These are phyloP conservation scores for Calephelis perditalis DNA, from an alignment of 2,888 invertebrate genomes.

Conservation along the genomic window DNA sequence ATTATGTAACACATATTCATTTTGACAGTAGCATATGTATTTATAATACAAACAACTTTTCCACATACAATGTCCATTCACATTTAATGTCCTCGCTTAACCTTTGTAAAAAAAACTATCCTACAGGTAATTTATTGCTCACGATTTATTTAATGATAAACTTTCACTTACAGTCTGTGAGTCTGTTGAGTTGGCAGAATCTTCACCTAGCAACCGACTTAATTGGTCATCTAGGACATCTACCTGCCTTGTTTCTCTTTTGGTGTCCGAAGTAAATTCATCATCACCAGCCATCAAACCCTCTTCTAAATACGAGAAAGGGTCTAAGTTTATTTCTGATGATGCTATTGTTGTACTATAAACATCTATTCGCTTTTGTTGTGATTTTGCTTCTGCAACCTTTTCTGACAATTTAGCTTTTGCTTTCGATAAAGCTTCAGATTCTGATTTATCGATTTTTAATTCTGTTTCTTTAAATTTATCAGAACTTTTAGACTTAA, in stretches of 20 bases:
- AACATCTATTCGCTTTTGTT: constrained; percentile 69
- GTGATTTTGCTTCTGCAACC: constrained; percentile 61
- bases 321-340: constrained; percentile 72
- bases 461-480: constrained; percentile 44
- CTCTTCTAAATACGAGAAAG: constrained; percentile 73
- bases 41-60: constrained; percentile 20
- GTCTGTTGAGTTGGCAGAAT: constrained; percentile 54
- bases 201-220: constrained; percentile 55
- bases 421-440: constrained; percentile 62
- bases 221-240: constrained; percentile 55
- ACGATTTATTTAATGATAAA: constrained; percentile 54
- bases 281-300: constrained; percentile 68
- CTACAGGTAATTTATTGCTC: constrained; percentile 50
- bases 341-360: constrained; percentile 74
- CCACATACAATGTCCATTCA: constrained; percentile 16
- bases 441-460: constrained; percentile 53
- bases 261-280: constrained; percentile 50
- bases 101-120: constrained; percentile 44
- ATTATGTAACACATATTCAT: constrained; percentile 15
- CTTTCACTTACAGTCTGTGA: constrained; percentile 61
- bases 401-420: constrained; percentile 66
- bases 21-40: constrained; percentile 15
- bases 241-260: constrained; percentile 42
- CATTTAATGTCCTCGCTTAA: constrained; percentile 40
- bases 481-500: constrained; percentile 47